Base-by-base conservation (phyloP, 1,140 invertebrate genomes). In the Saccostrea echinata region DNA sequence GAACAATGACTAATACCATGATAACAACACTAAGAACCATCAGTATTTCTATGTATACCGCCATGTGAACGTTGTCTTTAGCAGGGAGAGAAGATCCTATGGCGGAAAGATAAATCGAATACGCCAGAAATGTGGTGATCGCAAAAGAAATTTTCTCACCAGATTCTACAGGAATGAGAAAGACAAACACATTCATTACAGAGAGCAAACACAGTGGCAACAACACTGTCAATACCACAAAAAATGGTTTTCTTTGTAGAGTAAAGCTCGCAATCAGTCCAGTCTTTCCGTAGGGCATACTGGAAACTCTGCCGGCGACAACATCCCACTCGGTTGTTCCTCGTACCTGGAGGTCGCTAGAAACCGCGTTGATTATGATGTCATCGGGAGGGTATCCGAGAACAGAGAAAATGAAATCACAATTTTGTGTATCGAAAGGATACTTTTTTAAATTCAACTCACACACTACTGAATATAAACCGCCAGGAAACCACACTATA, bases 81-180 rank as follows among this genome's bases (percentile, higher is more conserved):
- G 68, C 68, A 33, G 68, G 68, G 27, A 76, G 68, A 11, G 68
- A 76, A 1, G 68, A 76, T 12, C 68, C 68, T 12, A 76, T 30
- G 8, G 30, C 68, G 0, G 85, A 80, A 11, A 90, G 35, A 68
- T 89, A 91, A 21, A 91, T 84, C 33, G 87, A 82, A 43, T 86
- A 87, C 3, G 88, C 87, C 21, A 90, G 61, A 33, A 91, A 87
- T 51, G 89, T 84, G 24, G 90, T 80, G 33, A 91, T 87, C 53
- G 85, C 64, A 84, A 87, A 90, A 51, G 91, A 90, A 4, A 90
- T 82, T 84, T 90, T 90, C 68, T 91, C 91, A 57, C 91, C 91
- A 6, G 87, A 90, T 83, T 90, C 85, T 1, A 55, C 55, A 3
- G 91, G 91, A 35, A 91, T 51, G 9, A 90, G 64, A 30, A 91